Conservation (phyloP, 2,888 invertebrate genomes). For the Electrophaes corylata region DNA sequence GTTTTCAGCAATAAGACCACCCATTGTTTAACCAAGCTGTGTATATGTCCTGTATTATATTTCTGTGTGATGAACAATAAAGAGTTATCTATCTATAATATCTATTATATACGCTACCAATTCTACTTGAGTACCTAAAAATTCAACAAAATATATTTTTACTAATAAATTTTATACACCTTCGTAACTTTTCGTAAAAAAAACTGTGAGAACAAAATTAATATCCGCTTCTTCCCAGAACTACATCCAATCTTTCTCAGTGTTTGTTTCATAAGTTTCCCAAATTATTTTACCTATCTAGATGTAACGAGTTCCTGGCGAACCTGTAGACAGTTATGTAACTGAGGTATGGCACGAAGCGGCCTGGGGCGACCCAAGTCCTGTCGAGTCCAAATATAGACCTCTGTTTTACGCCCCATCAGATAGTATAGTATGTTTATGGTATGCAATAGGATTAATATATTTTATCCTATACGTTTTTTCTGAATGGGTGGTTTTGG, state of each 20-base stretch:
- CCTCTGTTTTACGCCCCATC: slow-evolving; percentile 51
- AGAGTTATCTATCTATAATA: too few relatives aligned
- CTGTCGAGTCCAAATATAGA: slow-evolving; percentile 47
- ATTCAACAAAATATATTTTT: too few relatives aligned
- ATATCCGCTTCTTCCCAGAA: not conserved
- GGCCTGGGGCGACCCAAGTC: slow-evolving; percentile 45
- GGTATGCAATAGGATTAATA: slow-evolving; percentile 3
- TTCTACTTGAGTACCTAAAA: too few relatives aligned
- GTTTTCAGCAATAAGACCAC: too few relatives aligned
- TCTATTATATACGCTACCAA: too few relatives aligned
- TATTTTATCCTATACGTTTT: not conserved
- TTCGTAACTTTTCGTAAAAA: not conserved
- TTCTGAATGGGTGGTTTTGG: not conserved
- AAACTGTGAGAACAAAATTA: not conserved
- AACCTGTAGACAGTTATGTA: slow-evolving; percentile 44
- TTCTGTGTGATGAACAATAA: too few relatives aligned
- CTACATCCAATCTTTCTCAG: not conserved
- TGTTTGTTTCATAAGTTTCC: slow-evolving; percentile 1
- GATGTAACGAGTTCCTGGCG: slow-evolving; percentile 20
- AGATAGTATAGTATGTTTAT: slow-evolving; percentile 41
- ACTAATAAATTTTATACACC: not conserved
- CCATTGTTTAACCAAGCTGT: too few relatives aligned
- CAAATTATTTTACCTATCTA: slow-evolving; percentile 27
- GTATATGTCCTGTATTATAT: too few relatives aligned
- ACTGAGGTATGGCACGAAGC: slow-evolving; percentile 52